These are phyloP conservation scores for Leucoma salicis DNA, from an alignment of 2,888 invertebrate species.

Conservation along the genomic window DNA sequence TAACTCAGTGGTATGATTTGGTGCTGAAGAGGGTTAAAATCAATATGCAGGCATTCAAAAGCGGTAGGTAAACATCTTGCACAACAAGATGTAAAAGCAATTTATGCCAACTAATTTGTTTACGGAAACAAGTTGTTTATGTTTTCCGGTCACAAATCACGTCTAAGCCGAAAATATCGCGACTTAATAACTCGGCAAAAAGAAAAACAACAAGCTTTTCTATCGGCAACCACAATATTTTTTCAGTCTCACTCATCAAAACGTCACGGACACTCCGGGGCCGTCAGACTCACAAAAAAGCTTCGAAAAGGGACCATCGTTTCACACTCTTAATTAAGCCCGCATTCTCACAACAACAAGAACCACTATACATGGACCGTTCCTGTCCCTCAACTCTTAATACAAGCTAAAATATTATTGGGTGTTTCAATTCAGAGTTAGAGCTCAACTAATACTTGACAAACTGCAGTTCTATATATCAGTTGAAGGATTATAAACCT, in stretches of 20 bases:
- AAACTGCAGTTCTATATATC: slow-evolving; percentile 2
- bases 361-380: slow-evolving; percentile 53
- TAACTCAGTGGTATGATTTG: too few relatives aligned
- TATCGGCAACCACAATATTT: slow-evolving; percentile 32
- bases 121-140: neutral
- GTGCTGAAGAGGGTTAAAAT: too few relatives aligned
- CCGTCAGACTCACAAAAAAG: slow-evolving; percentile 53
- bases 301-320: slow-evolving; percentile 59
- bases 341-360: slow-evolving; percentile 56
- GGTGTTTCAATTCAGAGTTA: slow-evolving; percentile 37
- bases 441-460: slow-evolving; percentile 50
- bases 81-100: neutral
- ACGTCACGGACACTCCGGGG: slow-evolving; percentile 43
- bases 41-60: too few relatives aligned
- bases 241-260: slow-evolving; percentile 44
- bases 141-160: slow-evolving; percentile 10
- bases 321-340: slow-evolving; percentile 75
- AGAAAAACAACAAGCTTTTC: slow-evolving; percentile 26
- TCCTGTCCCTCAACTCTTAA: slow-evolving; percentile 16
- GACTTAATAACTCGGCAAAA: slow-evolving; percentile 13
- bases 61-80: neutral
- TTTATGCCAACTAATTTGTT: neutral
- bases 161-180: slow-evolving; percentile 13
- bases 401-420: slow-evolving; percentile 21
- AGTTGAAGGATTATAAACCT: slow-evolving; percentile 26